Conservation (phyloP, 2,888 invertebrate genomes). For the Drosophila colorata region DNA sequence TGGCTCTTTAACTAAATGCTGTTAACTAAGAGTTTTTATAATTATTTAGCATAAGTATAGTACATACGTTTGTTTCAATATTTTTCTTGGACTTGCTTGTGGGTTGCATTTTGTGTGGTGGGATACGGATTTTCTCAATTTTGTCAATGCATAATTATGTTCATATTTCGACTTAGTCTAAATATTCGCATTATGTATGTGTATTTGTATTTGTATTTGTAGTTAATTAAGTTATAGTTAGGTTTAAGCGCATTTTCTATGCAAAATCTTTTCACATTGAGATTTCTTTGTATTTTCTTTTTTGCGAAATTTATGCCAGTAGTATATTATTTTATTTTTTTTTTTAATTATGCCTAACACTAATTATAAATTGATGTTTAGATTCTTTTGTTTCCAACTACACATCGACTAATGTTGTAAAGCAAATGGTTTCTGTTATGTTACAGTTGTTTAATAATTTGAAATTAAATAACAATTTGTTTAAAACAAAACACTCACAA, state of each 20-base stretch:
- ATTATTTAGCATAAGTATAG: constrained; percentile 32
- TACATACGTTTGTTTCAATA: constrained; percentile 24
- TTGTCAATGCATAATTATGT: constrained; percentile 30
- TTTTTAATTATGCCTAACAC: constrained; percentile 16
- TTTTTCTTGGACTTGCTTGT: constrained; percentile 70
- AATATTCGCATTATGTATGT: constrained; percentile 20
- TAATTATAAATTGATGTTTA: constrained; percentile 43
- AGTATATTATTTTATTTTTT: constrained; percentile 16
- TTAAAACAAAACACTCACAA: constrained; percentile 61
- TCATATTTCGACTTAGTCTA: constrained; percentile 45
- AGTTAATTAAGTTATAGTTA: constrained; percentile 35
- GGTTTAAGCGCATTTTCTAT: constrained; percentile 45
- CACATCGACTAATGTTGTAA: constrained; percentile 59
- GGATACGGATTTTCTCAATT: constrained; percentile 69
- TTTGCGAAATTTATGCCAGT: constrained; percentile 32
- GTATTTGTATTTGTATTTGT: constrained; percentile 22
- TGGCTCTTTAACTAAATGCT: constrained; percentile 37
- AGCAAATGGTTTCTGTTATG: constrained; percentile 45
- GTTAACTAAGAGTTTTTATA: constrained; percentile 37
- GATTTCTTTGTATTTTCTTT: constrained; percentile 34
- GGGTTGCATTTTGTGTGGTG: constrained; percentile 75
- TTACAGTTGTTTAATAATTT: constrained; percentile 51
- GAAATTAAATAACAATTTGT: constrained; percentile 65
- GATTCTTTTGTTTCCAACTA: constrained; percentile 47
- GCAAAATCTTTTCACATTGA: constrained; percentile 54